Evolutionary conservation across 2,888 invertebrate genomes (phyloP), one percentile per base, ranked within the genome.

Genomic region (Drosophila siamana): DNA sequence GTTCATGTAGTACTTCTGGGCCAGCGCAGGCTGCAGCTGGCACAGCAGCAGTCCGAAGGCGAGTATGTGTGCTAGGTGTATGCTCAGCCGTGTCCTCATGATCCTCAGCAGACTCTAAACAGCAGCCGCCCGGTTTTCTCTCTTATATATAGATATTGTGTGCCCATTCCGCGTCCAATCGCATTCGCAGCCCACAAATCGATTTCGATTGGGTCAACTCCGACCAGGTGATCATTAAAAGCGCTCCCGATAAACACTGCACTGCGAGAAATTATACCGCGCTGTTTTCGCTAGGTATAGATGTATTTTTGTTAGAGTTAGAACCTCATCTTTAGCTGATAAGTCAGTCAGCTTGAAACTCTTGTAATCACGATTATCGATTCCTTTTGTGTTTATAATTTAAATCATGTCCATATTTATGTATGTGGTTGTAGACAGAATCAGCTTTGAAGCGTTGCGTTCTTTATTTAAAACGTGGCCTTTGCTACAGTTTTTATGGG

Each of bases 1-100:
- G 19, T 86, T 88, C 84, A 78, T 83, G 22, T 86, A 86, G 55
- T 85, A 86, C 65, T 80, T 86, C 26, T 84, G 84, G 52, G 55
- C 79, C 48, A 62, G 15, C 30, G 64, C 80, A 9, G 63, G 36
- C 52, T 56, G 61, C 43, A 69, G 59, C 38, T 77, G 80, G 51
- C 67, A 68, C 46, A 72, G 62, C 60, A 67, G 56, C 55, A 86
- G 56, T 40, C 71, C 64, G 5, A 80, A 33, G 47, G 60, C 61
- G 47, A 80, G 52, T 47, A 74, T 62, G 64, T 65, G 33, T 33
- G 11, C 60, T 60, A 73, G 51, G 68, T 62, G 69, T 54, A 86
- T 60, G 67, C 66, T 54, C 59, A 64, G 67, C 69, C 84, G 65
- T 40, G 63, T 74, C 67, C 66, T 52, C 72, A 73, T 79, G 74